Evolutionary conservation across 2,888 invertebrate genomes (phyloP).

Genomic region (Octonoba sinensis): DNA sequence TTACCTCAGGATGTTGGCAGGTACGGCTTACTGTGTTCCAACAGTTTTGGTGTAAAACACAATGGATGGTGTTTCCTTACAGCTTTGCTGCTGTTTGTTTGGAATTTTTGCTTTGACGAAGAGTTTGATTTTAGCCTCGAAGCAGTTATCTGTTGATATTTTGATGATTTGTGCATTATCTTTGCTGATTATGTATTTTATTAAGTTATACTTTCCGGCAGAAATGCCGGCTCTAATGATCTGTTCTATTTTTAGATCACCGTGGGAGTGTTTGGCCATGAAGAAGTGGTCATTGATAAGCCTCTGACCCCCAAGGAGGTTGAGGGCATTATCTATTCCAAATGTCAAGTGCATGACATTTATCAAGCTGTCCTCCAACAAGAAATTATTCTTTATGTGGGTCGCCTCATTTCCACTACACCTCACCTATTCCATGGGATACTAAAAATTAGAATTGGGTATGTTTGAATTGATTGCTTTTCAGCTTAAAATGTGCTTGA

Average conservation of each 20-base stretch:
- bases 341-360: slow-evolving; percentile 78
- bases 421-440: slow-evolving; percentile 96
- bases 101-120: no score
- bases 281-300: slow-evolving; percentile 96
- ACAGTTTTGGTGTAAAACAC: no score
- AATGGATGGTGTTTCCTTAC: no score
- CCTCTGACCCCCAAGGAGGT: slow-evolving; percentile 98
- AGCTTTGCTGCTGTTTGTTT: no score
- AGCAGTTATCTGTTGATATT: no score
- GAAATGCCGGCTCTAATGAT: no score
- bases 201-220: no score
- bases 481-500: slow-evolving; percentile 5
- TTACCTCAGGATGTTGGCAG: no score
- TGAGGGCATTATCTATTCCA: slow-evolving; percentile 74
- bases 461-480: slow-evolving; percentile 61
- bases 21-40: no score
- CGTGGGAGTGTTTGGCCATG: slow-evolving; percentile 92
- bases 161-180: no score
- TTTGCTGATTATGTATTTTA: no score
- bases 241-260: slow-evolving; percentile 77
- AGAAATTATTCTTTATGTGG: slow-evolving; percentile 93
- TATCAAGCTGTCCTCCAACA: slow-evolving; percentile 93
- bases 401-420: slow-evolving; percentile 90
- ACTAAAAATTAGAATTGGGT: slow-evolving; percentile 83
- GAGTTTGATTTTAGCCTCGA: no score